Percentiles rank a stretch among this genome's conserved stretches.
Conservation (phyloP, 2,888 invertebrate species). For the Ochropleura plecta region DNA sequence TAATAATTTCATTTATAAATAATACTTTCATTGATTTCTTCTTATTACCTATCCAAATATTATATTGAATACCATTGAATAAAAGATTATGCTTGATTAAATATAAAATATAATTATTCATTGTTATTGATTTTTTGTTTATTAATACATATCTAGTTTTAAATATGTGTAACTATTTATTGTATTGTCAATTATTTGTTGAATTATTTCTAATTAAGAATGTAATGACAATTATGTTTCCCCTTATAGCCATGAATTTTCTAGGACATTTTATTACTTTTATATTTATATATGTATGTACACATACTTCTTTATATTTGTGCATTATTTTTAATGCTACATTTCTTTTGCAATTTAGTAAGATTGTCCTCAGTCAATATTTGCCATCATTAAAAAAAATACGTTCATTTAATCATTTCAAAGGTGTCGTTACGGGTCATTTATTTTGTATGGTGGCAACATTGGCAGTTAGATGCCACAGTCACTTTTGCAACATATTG, state of each 20-base stretch:
- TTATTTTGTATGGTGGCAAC: constrained; percentile 7
- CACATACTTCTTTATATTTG: constrained; percentile 11
- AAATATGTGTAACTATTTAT: constrained; percentile 63
- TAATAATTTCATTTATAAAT: not conserved
- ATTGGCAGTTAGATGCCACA: not conserved
- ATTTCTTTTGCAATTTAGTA: constrained; percentile 5
- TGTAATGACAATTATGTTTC: constrained; percentile 44
- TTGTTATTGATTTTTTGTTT: constrained; percentile 64
- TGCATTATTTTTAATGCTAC: constrained; percentile 3
- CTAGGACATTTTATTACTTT: constrained; percentile 39
- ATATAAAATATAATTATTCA: constrained; percentile 55
- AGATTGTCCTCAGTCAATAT: constrained; percentile 30
- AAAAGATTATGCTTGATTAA: constrained; percentile 64
- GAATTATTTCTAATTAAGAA: constrained; percentile 57
- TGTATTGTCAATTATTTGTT: constrained; percentile 62
- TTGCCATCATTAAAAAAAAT: constrained; percentile 1
- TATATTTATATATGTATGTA: constrained; percentile 10
- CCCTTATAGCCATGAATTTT: constrained; percentile 40
- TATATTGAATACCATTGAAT: constrained; percentile 62
- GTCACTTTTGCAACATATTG: not conserved
- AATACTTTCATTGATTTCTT: constrained; percentile 15
- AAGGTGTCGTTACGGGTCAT: not conserved
- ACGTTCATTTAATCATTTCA: not conserved
- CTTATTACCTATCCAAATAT: constrained; percentile 47
- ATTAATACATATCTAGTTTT: constrained; percentile 53